These are phyloP conservation scores for Theocolax elegans DNA, from an alignment of 1,140 invertebrate genomes.

Conservation along the genomic window DNA sequence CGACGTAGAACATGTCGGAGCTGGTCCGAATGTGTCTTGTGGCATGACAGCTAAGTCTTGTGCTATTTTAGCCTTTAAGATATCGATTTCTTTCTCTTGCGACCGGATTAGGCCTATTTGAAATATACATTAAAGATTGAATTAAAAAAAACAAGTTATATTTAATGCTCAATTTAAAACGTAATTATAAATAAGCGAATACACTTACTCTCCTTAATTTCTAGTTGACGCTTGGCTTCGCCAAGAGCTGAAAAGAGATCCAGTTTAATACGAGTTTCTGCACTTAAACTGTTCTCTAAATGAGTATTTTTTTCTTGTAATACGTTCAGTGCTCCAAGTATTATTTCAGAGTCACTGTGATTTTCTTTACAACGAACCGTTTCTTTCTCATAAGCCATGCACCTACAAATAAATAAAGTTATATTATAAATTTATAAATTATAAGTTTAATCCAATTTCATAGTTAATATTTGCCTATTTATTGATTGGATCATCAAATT, in stretches of 20 bases:
- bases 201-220: slow-evolving; percentile 89
- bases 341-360: slow-evolving; percentile 82
- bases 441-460: too few species aligned
- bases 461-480: too few species aligned
- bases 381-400: slow-evolving; percentile 60
- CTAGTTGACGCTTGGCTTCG: slow-evolving; percentile 91
- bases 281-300: slow-evolving; percentile 91
- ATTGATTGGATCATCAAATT: too few species aligned
- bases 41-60: slow-evolving; percentile 94
- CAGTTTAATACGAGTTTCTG: slow-evolving; percentile 95
- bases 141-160: slow-evolving; percentile 32
- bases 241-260: slow-evolving; percentile 96
- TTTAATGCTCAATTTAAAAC: slow-evolving; percentile 14
- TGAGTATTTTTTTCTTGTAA: slow-evolving; percentile 90
- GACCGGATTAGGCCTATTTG: slow-evolving; percentile 30
- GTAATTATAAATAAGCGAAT: neutral
- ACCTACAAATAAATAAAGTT: slow-evolving; percentile 42
- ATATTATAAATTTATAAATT: too few species aligned
- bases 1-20: slow-evolving; percentile 67
- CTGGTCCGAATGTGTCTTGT: slow-evolving; percentile 72
- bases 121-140: slow-evolving; percentile 38
- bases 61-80: slow-evolving; percentile 89
- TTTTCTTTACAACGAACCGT: slow-evolving; percentile 72
- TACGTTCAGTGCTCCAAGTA: slow-evolving; percentile 81
- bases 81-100: slow-evolving; percentile 91